phyloP scores from a whole-genome alignment of 2,797 vertebrate species.

The Sebastes taczanowskii region DNA sequence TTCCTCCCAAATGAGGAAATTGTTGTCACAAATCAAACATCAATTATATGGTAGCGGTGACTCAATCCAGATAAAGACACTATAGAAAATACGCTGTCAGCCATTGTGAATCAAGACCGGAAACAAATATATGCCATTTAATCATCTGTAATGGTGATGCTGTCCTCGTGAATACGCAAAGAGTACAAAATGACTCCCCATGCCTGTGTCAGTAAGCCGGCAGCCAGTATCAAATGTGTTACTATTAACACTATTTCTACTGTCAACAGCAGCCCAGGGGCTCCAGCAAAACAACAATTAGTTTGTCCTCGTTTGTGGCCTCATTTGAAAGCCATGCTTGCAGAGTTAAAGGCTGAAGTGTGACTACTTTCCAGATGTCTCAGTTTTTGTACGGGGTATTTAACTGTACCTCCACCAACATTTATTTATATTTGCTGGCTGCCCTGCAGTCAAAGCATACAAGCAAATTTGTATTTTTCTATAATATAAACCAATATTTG shows the following conservation, averaged over 20 bases:
- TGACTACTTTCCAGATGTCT: background rate
- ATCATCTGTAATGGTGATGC: background rate
- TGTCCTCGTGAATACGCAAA: background rate
- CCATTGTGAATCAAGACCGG: background rate
- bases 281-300: background rate
- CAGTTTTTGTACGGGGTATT: background rate
- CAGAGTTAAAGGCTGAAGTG: background rate
- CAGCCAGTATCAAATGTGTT: background rate
- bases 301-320: background rate
- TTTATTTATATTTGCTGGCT: background rate
- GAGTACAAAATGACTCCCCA: background rate
- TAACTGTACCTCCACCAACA: background rate
- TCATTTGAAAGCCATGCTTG: background rate
- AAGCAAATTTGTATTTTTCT: background rate
- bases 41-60: background rate
- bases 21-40: background rate
- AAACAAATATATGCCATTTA: background rate
- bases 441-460: background rate
- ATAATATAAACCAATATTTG: background rate
- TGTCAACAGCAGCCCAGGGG: background rate
- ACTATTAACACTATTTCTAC: background rate
- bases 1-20: slow-evolving; percentile 2
- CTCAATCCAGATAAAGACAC: background rate
- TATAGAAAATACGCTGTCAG: background rate
- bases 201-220: background rate